Base-by-base conservation (phyloP, 1,140 invertebrate genomes). In the Drosophila paulistorum region DNA sequence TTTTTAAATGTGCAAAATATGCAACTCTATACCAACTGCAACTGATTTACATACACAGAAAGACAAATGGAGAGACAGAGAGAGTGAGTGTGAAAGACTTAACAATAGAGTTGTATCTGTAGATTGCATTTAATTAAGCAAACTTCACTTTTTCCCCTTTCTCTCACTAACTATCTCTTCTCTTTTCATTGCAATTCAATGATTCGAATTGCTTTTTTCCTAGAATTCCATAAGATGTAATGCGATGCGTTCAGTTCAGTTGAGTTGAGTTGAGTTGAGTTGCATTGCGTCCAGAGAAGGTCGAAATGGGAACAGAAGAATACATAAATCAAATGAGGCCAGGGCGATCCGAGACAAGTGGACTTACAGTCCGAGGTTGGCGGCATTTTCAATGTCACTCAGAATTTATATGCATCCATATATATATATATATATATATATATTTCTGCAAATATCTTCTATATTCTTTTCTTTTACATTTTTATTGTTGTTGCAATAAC, bases 1-100 rank as follows among this genome's bases (percentile, higher is more conserved):
- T 59, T 59, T 59, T 59, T 59, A 59, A 59, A 59, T 59, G 57
- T 37, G 57, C 57, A 59, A 59, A 59, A 59, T 59, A 59, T 59
- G 57, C 57, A 37, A 37, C 57, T 37, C 17, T 11, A 45, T 17
- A 11, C 17, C 45, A 51, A 23, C 17, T 23, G 30, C 45, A 51
- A 59, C 57, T 59, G 57, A 59, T 59, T 59, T 59, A 14, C 7
- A 51, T 9, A 11, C 0, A 51, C 9, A 23, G 7, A 23, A 2
- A 51, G 7, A 23, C 23, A 23, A 23, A 23, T 23, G 23, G 17
- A 11, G 17, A 23, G 45, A 51, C 9, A 51, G 45, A 11, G 45
- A 51, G 45, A 20, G 45, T 17, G 14, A 20, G 7, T 17, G 17
- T 3, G 14, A 17, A 14, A 48, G 17, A 37, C 33, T 59, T 20